Evolutionary conservation across 2,113 vertebrate species (phyloP).

Genomic region (Hypocryptadius cinnamomeus): DNA sequence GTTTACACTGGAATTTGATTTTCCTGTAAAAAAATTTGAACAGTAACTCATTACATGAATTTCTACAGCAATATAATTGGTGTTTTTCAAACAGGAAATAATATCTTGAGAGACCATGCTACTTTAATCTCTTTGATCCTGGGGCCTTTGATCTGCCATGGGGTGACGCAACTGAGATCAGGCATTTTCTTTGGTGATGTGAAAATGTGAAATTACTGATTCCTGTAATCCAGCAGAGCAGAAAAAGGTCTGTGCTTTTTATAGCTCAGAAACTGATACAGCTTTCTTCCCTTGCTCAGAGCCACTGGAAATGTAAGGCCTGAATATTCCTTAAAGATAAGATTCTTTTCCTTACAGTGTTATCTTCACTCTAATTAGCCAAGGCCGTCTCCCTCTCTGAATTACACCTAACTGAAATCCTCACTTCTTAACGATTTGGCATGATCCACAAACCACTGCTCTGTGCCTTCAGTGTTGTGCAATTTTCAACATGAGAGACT

Average conservation of each 20-base stretch:
- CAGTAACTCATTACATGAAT: not conserved
- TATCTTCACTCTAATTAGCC: not conserved
- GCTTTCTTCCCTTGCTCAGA: not conserved
- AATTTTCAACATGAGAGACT: not conserved
- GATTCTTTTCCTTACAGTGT: not conserved
- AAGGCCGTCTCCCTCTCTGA: not conserved
- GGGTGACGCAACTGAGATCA: not conserved
- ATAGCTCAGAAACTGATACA: not conserved
- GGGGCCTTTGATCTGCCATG: not conserved
- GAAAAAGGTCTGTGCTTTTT: not conserved
- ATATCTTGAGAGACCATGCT: not conserved
- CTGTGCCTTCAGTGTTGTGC: not conserved
- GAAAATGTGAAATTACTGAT: conserved; percentile 29
- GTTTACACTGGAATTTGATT: not conserved
- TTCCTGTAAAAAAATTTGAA: not conserved
- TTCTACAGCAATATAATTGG: not conserved
- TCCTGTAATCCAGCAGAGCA: conserved; percentile 22
- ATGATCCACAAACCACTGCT: not conserved
- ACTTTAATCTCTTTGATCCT: conserved; percentile 18
- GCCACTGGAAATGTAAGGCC: not conserved
- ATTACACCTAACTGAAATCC: not conserved
- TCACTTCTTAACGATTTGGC: not conserved
- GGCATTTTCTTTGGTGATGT: not conserved
- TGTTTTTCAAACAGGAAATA: not conserved
- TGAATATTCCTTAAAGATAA: not conserved